Evolutionary conservation across 2,797 vertebrate genomes (phyloP).

Genomic region (Arvicola amphibius): DNA sequence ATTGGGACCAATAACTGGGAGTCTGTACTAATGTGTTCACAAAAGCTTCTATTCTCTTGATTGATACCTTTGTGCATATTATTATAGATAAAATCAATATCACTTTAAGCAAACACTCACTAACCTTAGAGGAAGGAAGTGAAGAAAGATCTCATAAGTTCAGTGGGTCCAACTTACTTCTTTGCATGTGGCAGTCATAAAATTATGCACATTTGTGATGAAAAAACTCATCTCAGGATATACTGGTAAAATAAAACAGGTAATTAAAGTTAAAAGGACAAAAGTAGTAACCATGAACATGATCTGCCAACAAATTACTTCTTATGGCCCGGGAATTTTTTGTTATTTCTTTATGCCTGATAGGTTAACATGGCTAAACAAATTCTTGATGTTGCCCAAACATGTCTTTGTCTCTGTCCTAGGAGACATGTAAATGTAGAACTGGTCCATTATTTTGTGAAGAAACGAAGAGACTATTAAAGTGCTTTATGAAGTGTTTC

Average conservation of each 20-base stretch:
- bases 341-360: constrained; percentile 49
- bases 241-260: constrained; percentile 67
- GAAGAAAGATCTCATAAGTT: constrained; percentile 36
- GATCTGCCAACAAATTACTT: constrained; percentile 67
- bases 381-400: neutral
- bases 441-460: neutral
- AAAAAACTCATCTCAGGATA: constrained; percentile 63
- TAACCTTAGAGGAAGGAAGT: constrained; percentile 16
- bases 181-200: constrained; percentile 63
- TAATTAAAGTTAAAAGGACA: constrained; percentile 77
- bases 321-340: constrained; percentile 48
- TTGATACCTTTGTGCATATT: constrained; percentile 59
- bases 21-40: constrained; percentile 27
- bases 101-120: constrained; percentile 43
- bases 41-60: constrained; percentile 8
- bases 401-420: neutral
- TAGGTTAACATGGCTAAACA: neutral
- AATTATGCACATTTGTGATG: constrained; percentile 47
- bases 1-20: constrained; percentile 19
- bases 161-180: constrained; percentile 54
- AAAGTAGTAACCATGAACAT: constrained; percentile 64
- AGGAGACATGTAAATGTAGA: neutral
- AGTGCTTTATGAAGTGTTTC: constrained; percentile 10
- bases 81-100: constrained; percentile 6
- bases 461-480: neutral